These are phyloP conservation scores for Mesoligia furuncula DNA, from an alignment of 2,888 invertebrate species.

Conservation along the genomic window DNA sequence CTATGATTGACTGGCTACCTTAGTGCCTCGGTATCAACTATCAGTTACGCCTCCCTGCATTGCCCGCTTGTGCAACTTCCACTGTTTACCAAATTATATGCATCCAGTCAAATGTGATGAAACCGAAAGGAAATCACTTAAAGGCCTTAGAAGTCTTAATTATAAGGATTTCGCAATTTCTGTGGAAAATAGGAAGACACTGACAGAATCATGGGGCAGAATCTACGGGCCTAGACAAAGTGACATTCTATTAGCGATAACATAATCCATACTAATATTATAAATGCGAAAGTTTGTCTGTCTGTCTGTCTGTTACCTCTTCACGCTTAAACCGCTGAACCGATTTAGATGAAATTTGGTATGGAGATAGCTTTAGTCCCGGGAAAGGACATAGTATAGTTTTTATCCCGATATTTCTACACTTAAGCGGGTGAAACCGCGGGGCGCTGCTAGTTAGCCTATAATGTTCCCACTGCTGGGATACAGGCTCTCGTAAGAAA, in stretches of 20 bases:
- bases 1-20: slow-evolving; percentile 67
- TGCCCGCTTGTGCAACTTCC: slow-evolving; percentile 63
- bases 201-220: background rate
- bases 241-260: background rate
- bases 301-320: too few relatives aligned
- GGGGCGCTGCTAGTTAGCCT: too few relatives aligned
- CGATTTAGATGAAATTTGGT: too few relatives aligned
- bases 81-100: slow-evolving; percentile 32
- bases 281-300: too few relatives aligned
- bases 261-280: too few relatives aligned
- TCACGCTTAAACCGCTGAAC: too few relatives aligned
- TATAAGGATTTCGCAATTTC: slow-evolving; percentile 8
- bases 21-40: slow-evolving; percentile 50
- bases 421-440: too few relatives aligned
- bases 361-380: too few relatives aligned
- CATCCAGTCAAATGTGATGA: slow-evolving; percentile 21
- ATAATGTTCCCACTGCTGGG: too few relatives aligned
- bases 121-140: slow-evolving; percentile 34
- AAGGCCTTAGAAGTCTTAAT: slow-evolving; percentile 2
- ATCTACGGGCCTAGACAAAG: background rate
- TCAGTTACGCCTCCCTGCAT: slow-evolving; percentile 75
- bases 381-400: too few relatives aligned
- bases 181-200: background rate
- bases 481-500: too few relatives aligned
- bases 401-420: too few relatives aligned